These are phyloP conservation scores for Onychostruthus taczanowskii DNA, from an alignment of 2,113 vertebrate genomes.

Conservation along the genomic window DNA sequence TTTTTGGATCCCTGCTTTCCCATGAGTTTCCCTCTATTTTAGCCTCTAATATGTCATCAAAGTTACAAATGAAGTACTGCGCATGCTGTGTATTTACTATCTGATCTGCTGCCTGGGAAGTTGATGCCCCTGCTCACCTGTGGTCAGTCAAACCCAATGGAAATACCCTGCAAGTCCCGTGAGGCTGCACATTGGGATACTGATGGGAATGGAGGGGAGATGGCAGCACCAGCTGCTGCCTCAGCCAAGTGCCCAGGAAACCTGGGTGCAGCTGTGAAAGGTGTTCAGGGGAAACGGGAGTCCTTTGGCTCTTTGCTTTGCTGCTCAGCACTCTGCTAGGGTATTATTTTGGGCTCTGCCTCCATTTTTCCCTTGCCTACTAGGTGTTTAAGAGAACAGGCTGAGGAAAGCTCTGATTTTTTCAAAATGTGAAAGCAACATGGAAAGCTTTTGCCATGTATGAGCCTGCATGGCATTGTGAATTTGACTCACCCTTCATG, in stretches of 20 bases:
- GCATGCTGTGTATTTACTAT: accelerated
- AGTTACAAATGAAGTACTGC: neutral
- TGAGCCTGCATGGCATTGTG: neutral
- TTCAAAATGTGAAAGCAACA: neutral
- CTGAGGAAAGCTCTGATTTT: neutral
- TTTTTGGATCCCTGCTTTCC: neutral
- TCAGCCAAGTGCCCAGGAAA: neutral
- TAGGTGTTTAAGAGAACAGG: neutral
- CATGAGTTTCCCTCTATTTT: neutral
- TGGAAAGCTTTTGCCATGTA: neutral
- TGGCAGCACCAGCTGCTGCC: neutral
- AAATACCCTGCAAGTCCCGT: neutral
- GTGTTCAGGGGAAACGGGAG: neutral
- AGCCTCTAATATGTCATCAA: neutral
- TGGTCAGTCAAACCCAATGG: neutral
- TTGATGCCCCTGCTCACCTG: neutral
- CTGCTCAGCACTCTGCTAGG: neutral
- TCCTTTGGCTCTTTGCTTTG: neutral
- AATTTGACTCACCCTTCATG: neutral
- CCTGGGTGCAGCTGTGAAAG: neutral
- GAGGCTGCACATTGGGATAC: neutral
- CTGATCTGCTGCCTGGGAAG: neutral
- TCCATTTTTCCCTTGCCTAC: neutral
- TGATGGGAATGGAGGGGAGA: neutral
- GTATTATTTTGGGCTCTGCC: neutral